phyloP scores from a whole-genome alignment of 2,888 invertebrate species.

The Tromatobia lineatoria region DNA sequence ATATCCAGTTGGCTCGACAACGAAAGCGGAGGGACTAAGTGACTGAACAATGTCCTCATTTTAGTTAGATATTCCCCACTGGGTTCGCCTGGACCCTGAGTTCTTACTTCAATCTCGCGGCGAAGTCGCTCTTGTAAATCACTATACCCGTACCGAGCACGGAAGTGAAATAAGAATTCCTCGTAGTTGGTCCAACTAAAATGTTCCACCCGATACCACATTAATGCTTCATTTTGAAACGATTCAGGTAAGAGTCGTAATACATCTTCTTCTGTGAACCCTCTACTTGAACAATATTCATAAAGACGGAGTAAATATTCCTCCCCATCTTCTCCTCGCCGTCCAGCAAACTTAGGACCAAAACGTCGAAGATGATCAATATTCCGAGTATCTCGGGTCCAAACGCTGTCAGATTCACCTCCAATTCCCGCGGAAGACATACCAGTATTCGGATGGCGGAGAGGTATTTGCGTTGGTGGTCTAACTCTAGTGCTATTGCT shows the following conservation, averaged over 20 bases:
- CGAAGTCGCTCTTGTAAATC: constrained; percentile 18
- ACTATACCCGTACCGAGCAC: not conserved
- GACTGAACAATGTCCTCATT: not conserved
- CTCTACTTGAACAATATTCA: constrained; percentile 16
- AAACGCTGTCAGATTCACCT: not conserved
- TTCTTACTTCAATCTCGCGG: not conserved
- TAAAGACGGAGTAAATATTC: constrained; percentile 28
- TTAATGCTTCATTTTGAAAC: not conserved
- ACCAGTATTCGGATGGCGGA: not conserved
- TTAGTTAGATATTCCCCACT: no score
- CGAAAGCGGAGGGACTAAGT: not conserved
- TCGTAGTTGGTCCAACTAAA: not conserved
- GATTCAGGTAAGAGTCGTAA: constrained; percentile 13
- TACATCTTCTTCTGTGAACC: constrained; percentile 1
- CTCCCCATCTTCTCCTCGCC: constrained; percentile 13
- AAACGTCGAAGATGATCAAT: not conserved
- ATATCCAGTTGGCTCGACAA: not conserved
- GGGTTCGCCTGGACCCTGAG: constrained; percentile 11
- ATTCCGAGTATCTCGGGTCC: not conserved
- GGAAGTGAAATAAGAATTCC: constrained; percentile 22
- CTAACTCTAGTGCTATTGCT: not conserved
- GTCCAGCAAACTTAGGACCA: constrained; percentile 27
- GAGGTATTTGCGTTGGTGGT: not conserved
- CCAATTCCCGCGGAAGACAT: not conserved
- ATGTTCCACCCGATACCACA: constrained; percentile 22